Percentiles rank a stretch among this genome's conserved stretches.
Conservation (phyloP, 2,113 vertebrate species). For the Phoxinus phoxinus region DNA sequence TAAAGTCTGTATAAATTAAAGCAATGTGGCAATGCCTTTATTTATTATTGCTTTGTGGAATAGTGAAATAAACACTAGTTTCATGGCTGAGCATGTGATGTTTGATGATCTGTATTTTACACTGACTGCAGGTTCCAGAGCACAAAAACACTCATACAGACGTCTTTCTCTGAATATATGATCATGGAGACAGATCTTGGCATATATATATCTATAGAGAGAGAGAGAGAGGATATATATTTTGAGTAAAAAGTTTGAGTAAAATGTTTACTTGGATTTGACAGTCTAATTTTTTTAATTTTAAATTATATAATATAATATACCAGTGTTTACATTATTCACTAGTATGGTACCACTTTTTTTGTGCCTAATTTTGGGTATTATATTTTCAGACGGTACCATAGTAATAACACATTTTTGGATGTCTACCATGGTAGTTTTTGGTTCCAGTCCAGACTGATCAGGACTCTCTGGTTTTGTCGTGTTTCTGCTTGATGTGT, state of each 20-base stretch:
- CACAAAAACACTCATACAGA: not conserved
- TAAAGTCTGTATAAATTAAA: constrained; percentile 99
- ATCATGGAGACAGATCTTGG: not conserved
- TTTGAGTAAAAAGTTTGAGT: too few species aligned
- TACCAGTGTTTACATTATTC: too few species aligned
- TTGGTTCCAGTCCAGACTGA: constrained; percentile 25
- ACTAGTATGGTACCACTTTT: too few species aligned
- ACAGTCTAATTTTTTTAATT: too few species aligned
- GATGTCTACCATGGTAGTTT: not conserved
- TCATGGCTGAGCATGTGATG: constrained; percentile 37
- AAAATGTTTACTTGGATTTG: too few species aligned
- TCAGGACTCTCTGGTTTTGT: constrained; percentile 24
- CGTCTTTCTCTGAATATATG: not conserved
- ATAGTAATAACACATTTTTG: not conserved
- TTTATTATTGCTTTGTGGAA: constrained; percentile 81
- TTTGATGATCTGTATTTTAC: constrained; percentile 13
- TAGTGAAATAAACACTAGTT: constrained; percentile 54
- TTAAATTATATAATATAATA: too few species aligned
- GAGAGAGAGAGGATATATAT: too few species aligned
- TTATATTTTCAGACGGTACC: not conserved
- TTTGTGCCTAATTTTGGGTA: not conserved
- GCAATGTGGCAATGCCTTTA: constrained; percentile 85
- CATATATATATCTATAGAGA: not conserved
- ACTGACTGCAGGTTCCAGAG: not conserved
- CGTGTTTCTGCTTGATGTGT: constrained; percentile 34